Base-by-base conservation (phyloP, 2,113 vertebrate species). In the Tachycineta bicolor region DNA sequence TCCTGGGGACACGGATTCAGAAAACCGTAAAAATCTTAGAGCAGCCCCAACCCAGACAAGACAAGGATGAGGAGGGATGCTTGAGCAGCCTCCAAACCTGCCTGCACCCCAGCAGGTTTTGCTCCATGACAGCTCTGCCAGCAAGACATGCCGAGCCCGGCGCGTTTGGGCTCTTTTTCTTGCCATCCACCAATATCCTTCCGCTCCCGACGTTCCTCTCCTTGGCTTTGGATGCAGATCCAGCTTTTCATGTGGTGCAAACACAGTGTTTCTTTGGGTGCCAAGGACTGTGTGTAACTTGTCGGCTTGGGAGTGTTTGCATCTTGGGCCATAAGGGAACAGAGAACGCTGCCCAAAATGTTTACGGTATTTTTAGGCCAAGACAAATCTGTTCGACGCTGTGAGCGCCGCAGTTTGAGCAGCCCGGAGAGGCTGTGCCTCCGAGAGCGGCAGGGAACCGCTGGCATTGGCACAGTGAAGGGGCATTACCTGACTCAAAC, bases 311-410 rank as follows among this genome's bases (percentile, higher is more conserved):
- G 90, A 91, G 85, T 90, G 87, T 96, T 95, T 94, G 94, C 68
- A 59, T 86, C 92, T 92, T 86, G 87, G 90, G 92, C 91, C 96
- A 96, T 76, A 95, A 80, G 94, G 96, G 94, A 96, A 73, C 39
- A 17, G 92, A 63, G 70, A 88, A 93, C 1, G 76, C 50, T 89
- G 94, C 95, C 94, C 95, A 91, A 94, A 95, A 91, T 94, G 94
- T 95, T 96, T 75, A 93, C 8, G 29, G 94, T 94, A 93, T 93
- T 96, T 97, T 85, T 60, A 93, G 91, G 95, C 93, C 90, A 87
- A 92, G 90, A 90, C 63, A 94, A 95, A 96, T 93, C 77, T 96
- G 94, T 89, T 82, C 2, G 3, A 14, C 1, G 28, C 39, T 2
- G 46, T 1, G 1, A 87, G 77, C 44, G 25, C 87, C 24, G 12